phyloP scores from a whole-genome alignment of 1,140 invertebrate species.

The Eciton burchellii region DNA sequence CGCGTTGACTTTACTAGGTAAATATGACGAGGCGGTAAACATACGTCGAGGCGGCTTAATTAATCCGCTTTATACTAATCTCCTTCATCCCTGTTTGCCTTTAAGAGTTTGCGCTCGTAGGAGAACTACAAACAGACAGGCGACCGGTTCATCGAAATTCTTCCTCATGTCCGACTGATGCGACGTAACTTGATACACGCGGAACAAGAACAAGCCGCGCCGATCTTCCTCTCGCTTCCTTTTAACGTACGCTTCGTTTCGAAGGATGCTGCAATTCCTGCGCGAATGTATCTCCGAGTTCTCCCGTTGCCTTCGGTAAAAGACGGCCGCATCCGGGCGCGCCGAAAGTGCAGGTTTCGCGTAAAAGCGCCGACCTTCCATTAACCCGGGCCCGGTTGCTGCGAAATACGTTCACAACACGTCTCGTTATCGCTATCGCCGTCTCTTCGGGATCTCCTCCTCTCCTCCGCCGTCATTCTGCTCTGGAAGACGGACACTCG shows the following conservation, averaged over 20 bases:
- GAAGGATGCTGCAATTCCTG: neutral
- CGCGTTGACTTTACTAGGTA: constrained; percentile 12
- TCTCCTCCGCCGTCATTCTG: neutral
- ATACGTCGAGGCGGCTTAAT: constrained; percentile 17
- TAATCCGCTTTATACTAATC: constrained; percentile 34
- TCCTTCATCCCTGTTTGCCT: constrained; percentile 8
- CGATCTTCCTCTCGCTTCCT: constrained; percentile 36
- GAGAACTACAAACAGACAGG: neutral
- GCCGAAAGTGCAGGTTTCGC: constrained; percentile 9
- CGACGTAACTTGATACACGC: constrained; percentile 19
- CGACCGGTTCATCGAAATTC: too few relatives aligned
- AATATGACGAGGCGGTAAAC: neutral
- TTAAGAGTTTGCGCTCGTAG: neutral
- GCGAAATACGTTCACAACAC: constrained; percentile 26
- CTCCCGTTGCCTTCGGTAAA: neutral
- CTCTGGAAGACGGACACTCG: constrained; percentile 8
- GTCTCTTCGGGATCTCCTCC: neutral
- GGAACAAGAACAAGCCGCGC: constrained; percentile 3
- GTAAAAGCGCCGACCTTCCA: constrained; percentile 28
- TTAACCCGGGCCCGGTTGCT: constrained; percentile 1
- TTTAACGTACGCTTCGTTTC: constrained; percentile 16
- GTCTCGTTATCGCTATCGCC: constrained; percentile 8
- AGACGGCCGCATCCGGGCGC: neutral
- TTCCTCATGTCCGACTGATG: neutral
- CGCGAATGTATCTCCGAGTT: neutral